Evolutionary conservation across 2,888 invertebrate species (phyloP).

Genomic region (Sesamia inferens): DNA sequence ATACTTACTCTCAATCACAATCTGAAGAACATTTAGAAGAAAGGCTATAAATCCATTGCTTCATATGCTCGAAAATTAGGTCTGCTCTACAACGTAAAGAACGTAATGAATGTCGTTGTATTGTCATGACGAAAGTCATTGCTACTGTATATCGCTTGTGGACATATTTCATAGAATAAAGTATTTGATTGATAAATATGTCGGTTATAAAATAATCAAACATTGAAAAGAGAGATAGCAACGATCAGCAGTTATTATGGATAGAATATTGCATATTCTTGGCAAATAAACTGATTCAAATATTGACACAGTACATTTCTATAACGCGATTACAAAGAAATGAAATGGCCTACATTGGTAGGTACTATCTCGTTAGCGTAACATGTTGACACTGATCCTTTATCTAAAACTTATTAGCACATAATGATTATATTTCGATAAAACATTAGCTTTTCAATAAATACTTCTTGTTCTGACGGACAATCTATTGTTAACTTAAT

Average conservation of each 20-base stretch:
- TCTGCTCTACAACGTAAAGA: neutral
- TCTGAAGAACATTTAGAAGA: neutral
- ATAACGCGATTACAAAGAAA: slow-evolving; percentile 2
- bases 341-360: neutral
- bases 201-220: slow-evolving; percentile 10
- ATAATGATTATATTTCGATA: slow-evolving; percentile 1
- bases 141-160: neutral
- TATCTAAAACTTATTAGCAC: neutral
- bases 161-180: slow-evolving; percentile 9
- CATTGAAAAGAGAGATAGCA: neutral
- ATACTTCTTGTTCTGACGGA: neutral
- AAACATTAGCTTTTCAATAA: neutral
- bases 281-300: slow-evolving; percentile 4
- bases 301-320: slow-evolving; percentile 5
- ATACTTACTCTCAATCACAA: neutral
- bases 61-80: neutral
- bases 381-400: neutral
- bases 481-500: neutral
- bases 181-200: slow-evolving; percentile 6
- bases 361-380: neutral
- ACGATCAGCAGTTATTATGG: neutral
- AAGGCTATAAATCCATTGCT: neutral
- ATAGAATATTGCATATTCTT: neutral
- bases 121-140: neutral
- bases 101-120: neutral